These are phyloP conservation scores for Ladona fulva DNA, from an alignment of 1,140 invertebrate genomes.

Conservation along the genomic window DNA sequence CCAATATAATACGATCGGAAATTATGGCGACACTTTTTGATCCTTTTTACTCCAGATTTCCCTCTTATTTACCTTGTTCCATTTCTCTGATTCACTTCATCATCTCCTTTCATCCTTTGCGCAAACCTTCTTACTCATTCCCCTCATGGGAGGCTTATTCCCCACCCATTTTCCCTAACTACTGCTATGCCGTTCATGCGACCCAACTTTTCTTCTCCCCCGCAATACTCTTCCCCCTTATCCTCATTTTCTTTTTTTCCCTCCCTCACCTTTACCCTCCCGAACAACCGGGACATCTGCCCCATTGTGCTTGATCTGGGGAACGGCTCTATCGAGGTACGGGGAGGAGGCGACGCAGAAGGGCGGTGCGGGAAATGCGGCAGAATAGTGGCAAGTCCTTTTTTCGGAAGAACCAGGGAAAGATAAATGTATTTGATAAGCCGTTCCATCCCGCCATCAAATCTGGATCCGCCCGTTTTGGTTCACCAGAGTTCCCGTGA, in stretches of 20 bases:
- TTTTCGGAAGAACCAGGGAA: conserved; percentile 9
- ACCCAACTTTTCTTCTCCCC: no score
- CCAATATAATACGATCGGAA: no score
- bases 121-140: no score
- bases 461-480: conserved; percentile 13
- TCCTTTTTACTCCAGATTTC: no score
- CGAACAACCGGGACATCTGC: not conserved
- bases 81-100: no score
- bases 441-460: conserved; percentile 13
- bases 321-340: not conserved
- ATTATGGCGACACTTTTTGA: no score
- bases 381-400: not conserved
- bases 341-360: no score
- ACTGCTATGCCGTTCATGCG: no score
- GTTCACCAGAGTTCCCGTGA: conserved; percentile 14
- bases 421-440: conserved; percentile 17
- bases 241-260: not conserved
- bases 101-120: no score
- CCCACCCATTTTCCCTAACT: no score
- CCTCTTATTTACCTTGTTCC: no score
- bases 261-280: not conserved
- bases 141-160: no score
- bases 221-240: not conserved
- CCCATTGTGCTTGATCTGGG: not conserved
- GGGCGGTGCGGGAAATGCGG: not conserved